Conservation (phyloP, 2,888 invertebrate species). For the Acrobasis repandana region DNA sequence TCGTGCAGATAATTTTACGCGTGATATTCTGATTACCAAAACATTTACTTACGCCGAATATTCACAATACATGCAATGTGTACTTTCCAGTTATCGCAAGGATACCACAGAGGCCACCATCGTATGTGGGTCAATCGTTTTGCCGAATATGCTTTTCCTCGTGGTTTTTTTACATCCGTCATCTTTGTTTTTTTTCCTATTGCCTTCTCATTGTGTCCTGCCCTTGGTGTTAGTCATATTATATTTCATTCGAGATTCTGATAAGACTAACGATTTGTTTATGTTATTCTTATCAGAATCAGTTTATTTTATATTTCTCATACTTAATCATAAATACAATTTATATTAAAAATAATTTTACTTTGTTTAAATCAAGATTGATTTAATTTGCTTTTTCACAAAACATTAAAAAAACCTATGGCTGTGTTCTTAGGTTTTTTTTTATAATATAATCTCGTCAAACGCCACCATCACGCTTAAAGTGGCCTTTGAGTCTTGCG, state of each 20-base stretch:
- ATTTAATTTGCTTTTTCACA: too few relatives aligned
- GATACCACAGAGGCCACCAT: slow-evolving; percentile 33
- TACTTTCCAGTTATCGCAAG: slow-evolving; percentile 14
- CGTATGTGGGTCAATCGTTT: slow-evolving; percentile 49
- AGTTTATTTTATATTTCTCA: not conserved
- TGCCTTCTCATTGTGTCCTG: slow-evolving; percentile 10
- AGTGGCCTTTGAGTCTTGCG: too few relatives aligned
- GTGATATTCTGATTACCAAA: not conserved
- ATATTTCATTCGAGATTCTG: not conserved
- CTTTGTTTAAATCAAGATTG: too few relatives aligned
- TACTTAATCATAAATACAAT: too few relatives aligned
- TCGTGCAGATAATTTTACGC: too few relatives aligned
- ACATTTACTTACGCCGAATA: not conserved
- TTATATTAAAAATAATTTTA: too few relatives aligned
- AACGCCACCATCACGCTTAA: too few relatives aligned
- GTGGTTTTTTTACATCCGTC: not conserved
- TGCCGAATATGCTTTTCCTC: slow-evolving; percentile 33
- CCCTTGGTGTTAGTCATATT: slow-evolving; percentile 4
- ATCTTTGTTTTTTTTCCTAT: slow-evolving; percentile 4
- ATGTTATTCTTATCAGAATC: too few relatives aligned
- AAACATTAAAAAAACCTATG: too few relatives aligned
- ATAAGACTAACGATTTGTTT: not conserved
- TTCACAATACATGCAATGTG: not conserved
- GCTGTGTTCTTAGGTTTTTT: too few relatives aligned
- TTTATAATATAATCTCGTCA: too few relatives aligned